These are phyloP conservation scores for Artibeus jamaicensis DNA, from an alignment of 2,797 vertebrate genomes.

Conservation along the genomic window DNA sequence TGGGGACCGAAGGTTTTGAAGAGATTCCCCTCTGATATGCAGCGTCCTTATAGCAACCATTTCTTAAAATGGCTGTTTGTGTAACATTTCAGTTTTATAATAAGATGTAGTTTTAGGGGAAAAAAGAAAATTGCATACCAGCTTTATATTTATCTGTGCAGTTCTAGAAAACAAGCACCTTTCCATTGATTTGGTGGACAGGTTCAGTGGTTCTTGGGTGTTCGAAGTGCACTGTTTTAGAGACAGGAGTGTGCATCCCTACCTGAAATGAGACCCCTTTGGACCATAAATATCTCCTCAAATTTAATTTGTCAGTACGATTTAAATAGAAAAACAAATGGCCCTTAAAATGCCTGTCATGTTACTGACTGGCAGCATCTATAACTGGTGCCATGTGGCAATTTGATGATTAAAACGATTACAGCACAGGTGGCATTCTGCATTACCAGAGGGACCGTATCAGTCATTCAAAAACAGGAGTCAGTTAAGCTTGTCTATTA, in stretches of 20 bases:
- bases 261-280: constrained; percentile 11
- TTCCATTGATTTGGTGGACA: background rate
- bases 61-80: constrained; percentile 66
- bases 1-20: constrained; percentile 62
- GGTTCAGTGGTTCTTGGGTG: background rate
- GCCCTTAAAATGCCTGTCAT: constrained; percentile 72
- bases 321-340: constrained; percentile 73
- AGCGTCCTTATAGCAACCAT: constrained; percentile 51
- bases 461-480: constrained; percentile 73
- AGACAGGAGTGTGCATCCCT: background rate
- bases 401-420: constrained; percentile 77
- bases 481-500: constrained; percentile 72
- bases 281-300: background rate
- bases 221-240: background rate
- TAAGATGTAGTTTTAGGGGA: constrained; percentile 14
- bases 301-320: constrained; percentile 64
- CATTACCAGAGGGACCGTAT: constrained; percentile 71
- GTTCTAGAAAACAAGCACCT: background rate
- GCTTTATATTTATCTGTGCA: constrained; percentile 3
- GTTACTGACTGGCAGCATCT: constrained; percentile 65
- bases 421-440: constrained; percentile 76
- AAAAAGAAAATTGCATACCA: constrained; percentile 3
- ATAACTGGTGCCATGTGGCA: constrained; percentile 55
- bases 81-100: constrained; percentile 42
- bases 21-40: constrained; percentile 42